Conservation (phyloP, 2,113 vertebrate species). For the Lutjanus erythropterus region DNA sequence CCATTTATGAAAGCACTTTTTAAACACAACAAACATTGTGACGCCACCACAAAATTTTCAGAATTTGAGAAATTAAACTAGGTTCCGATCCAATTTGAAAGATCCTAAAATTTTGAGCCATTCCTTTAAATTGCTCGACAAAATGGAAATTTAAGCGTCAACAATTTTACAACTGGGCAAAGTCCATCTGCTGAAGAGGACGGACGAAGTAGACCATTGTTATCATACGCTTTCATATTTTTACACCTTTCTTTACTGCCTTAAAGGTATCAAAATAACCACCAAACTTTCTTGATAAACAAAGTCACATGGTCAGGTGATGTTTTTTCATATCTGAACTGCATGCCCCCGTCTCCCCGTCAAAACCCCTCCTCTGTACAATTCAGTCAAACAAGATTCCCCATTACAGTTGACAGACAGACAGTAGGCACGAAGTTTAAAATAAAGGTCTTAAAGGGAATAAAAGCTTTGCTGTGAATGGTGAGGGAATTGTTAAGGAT, state of each 20-base stretch:
- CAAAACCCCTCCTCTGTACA: slow-evolving; percentile 2
- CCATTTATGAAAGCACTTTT: too few relatives aligned
- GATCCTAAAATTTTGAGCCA: neutral
- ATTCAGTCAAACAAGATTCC: slow-evolving; percentile 71
- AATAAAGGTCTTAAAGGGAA: slow-evolving; percentile 83
- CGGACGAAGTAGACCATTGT: neutral
- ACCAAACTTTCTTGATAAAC: slow-evolving; percentile 23
- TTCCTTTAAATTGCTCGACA: neutral
- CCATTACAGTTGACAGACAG: slow-evolving; percentile 80
- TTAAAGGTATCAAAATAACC: neutral
- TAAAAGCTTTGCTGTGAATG: slow-evolving; percentile 84
- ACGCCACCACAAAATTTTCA: too few relatives aligned
- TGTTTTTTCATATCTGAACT: slow-evolving; percentile 45
- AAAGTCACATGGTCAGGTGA: slow-evolving; percentile 22
- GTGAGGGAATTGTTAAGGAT: slow-evolving; percentile 83
- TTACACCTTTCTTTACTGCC: neutral
- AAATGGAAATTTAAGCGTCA: neutral
- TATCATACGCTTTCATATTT: neutral
- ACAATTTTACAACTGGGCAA: neutral
- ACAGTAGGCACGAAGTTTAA: slow-evolving; percentile 81
- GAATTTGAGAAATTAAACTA: too few relatives aligned
- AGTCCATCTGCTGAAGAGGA: neutral
- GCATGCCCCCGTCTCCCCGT: slow-evolving; percentile 22
- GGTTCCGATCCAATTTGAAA: neutral
- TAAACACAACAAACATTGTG: neutral